Evolutionary conservation across 2,888 invertebrate species (phyloP).

Genomic region (Coleophora deauratella): DNA sequence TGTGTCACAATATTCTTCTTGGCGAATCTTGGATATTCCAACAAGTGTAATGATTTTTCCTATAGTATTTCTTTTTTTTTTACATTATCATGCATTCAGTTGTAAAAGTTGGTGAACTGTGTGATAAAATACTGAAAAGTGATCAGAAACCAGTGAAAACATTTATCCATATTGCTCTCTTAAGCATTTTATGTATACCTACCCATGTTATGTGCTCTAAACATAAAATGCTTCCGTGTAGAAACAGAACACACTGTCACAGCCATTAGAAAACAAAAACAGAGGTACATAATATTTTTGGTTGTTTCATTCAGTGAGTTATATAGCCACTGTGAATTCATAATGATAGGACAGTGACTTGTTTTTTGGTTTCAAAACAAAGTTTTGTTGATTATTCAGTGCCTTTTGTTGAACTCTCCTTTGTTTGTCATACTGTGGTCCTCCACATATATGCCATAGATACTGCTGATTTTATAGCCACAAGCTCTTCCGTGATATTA

Average conservation of each 20-base stretch:
- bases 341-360: neutral
- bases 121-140: slow-evolving; percentile 64
- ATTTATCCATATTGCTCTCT: slow-evolving; percentile 33
- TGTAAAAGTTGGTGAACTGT: slow-evolving; percentile 53
- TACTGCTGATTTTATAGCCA: slow-evolving; percentile 46
- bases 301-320: too few relatives aligned
- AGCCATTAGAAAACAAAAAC: slow-evolving; percentile 29
- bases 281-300: slow-evolving; percentile 25
- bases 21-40: slow-evolving; percentile 26
- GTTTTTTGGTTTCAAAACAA: neutral
- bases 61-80: slow-evolving; percentile 13
- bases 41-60: slow-evolving; percentile 17
- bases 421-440: neutral
- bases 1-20: slow-evolving; percentile 29
- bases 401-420: slow-evolving; percentile 4
- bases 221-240: slow-evolving; percentile 25
- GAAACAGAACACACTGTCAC: slow-evolving; percentile 25
- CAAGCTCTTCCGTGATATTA: slow-evolving; percentile 42
- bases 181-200: slow-evolving; percentile 33
- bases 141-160: slow-evolving; percentile 63
- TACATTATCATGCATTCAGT: slow-evolving; percentile 36
- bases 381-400: neutral
- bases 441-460: slow-evolving; percentile 26
- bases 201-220: slow-evolving; percentile 22
- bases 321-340: neutral